Conservation (phyloP, 2,113 vertebrate species). For the Orientallactaga bullata region DNA sequence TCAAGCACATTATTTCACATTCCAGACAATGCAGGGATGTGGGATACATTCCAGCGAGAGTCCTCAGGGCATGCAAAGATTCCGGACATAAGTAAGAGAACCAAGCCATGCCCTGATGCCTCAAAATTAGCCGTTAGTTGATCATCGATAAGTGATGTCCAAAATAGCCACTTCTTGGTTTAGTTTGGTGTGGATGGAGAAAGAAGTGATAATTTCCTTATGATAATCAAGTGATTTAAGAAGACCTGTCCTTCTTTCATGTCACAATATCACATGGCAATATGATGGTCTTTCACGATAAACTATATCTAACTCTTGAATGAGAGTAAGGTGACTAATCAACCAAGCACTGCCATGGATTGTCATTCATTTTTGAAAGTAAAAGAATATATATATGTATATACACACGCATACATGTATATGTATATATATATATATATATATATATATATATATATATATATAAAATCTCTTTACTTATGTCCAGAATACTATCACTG, state of each 20-base stretch:
- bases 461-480: too few species aligned
- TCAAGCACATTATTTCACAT: constrained; percentile 7
- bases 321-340: not conserved
- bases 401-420: not conserved
- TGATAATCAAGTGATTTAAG: constrained; percentile 37
- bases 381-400: not conserved
- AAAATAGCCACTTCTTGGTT: not conserved
- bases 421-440: not conserved
- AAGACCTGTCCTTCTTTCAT: not conserved
- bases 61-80: constrained; percentile 43
- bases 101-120: not conserved
- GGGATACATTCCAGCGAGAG: constrained; percentile 17
- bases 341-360: not conserved
- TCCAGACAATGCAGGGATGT: not conserved
- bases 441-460: too few species aligned
- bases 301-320: not conserved
- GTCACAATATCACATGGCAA: not conserved
- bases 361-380: constrained; percentile 43
- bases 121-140: constrained; percentile 14
- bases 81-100: not conserved
- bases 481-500: too few species aligned
- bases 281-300: not conserved
- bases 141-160: not conserved
- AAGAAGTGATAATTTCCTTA: not conserved
- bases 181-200: not conserved